Base-by-base conservation (phyloP, 2,797 vertebrate genomes). In the Gallirallus australis region DNA sequence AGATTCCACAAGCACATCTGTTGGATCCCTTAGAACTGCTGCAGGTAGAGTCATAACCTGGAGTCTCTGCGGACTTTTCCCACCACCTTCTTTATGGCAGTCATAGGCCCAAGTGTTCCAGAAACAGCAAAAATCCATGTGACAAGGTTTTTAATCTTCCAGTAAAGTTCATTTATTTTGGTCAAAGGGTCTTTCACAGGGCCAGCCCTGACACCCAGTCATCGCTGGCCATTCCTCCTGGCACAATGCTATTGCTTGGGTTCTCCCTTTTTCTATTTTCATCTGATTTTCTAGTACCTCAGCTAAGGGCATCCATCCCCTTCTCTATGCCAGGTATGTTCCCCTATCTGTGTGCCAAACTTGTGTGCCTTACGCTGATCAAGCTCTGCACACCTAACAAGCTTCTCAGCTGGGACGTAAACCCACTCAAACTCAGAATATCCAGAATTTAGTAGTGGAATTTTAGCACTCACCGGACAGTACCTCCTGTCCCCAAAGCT, bases 291-390 rank as follows among this genome's bases (percentile, higher is more conserved):
- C n/a, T n/a, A 37, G 23, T 30, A 24, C 35, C 30, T 79, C 2
- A 0, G 5, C 61, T 82, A 31, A 52, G 35, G 30, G 23, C 2
- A 0, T 47, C 23, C 24, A 0, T 52, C 23, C 24, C 30, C 16
- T 83, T 70, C 11, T 23, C 56, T 61, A 2, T 33, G 47, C n/a
- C 19, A 5, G 18, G 6, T 64, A 20, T 2, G 3, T 57, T 69
- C 19, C 9, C 30, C 7, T 27, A 31, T 3, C 35, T 27, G 6
- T 30, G 30, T 27, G 30, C n/a, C 59, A 72, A 4, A 50, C 64
- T 9, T 10, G 1, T 47, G 25, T 9, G 2, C 21, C 33, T 77
- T 35, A 15, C 4, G 5, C 50, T 35, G 16, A 64, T 70, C 30
- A 65, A 20, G 40, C 40, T 15, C 4, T 1, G 1, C 52, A 42